A percentile compares a stretch with the other conserved stretches of the same genome.
Conservation (phyloP, 2,797 vertebrate genomes). For the Enteromius anoplus region DNA sequence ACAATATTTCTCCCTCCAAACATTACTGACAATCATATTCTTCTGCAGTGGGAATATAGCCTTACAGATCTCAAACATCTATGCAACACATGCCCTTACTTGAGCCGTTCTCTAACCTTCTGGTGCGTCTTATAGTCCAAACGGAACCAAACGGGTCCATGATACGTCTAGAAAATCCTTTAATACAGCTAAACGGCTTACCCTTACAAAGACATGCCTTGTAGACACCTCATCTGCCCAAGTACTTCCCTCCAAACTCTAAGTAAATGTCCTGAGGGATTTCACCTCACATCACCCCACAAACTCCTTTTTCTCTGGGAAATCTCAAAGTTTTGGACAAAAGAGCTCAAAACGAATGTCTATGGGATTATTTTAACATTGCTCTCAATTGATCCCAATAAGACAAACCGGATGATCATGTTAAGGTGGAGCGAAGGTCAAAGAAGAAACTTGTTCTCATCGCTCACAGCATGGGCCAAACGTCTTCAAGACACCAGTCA, state of each 20-base stretch:
- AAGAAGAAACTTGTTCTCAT: conserved; percentile 44
- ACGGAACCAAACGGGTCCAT: conserved; percentile 55
- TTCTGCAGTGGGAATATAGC: neutral
- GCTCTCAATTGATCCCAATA: conserved; percentile 34
- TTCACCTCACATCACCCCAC: conserved; percentile 16
- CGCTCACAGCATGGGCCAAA: neutral
- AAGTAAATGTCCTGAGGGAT: conserved; percentile 53
- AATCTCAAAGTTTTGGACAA: conserved; percentile 50
- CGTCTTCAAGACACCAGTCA: neutral
- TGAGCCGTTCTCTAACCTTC: neutral
- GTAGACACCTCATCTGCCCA: conserved; percentile 31
- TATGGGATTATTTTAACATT: conserved; percentile 51
- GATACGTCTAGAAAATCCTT: conserved; percentile 64
- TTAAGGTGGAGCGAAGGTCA: conserved; percentile 14
- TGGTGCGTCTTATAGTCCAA: neutral
- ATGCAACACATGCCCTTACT: neutral
- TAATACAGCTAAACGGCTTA: conserved; percentile 58
- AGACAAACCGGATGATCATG: conserved; percentile 39
- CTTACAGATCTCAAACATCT: neutral
- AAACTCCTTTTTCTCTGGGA: conserved; percentile 50
- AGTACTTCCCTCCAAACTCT: conserved; percentile 4
- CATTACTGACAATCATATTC: neutral
- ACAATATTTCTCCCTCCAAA: neutral
- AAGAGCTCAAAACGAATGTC: conserved; percentile 50
- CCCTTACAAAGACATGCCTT: conserved; percentile 47